phyloP scores from a whole-genome alignment of 2,113 vertebrate genomes.

The Chaetorhynchus papuensis region DNA sequence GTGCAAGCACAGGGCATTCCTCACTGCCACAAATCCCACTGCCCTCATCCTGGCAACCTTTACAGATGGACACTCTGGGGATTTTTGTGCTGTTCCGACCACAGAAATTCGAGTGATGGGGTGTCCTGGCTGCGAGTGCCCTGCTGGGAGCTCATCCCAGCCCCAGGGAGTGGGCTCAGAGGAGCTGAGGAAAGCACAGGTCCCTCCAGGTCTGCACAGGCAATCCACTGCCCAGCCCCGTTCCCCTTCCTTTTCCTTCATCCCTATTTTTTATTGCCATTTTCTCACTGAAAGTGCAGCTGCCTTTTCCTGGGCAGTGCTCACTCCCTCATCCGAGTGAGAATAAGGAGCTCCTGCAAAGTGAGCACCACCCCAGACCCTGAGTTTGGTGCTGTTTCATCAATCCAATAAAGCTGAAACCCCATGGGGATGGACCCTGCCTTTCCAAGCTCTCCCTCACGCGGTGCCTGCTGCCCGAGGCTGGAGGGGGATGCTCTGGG shows the following conservation, averaged over 20 bases:
- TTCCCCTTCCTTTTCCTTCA: not conserved
- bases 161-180: rapidly evolving
- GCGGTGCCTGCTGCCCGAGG: rapidly evolving
- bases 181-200: not conserved
- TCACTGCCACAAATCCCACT: not conserved
- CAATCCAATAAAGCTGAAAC: rapidly evolving
- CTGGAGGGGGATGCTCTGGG: not conserved
- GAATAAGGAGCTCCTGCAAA: not conserved
- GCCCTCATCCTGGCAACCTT: not conserved
- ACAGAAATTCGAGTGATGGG: not conserved
- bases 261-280: not conserved
- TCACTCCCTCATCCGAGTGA: rapidly evolving
- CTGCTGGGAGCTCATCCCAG: not conserved
- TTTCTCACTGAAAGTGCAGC: not conserved
- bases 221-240: rapidly evolving
- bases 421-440: rapidly evolving
- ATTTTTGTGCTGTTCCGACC: not conserved
- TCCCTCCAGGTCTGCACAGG: not conserved
- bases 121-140: not conserved
- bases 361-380: not conserved
- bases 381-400: not conserved
- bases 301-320: not conserved
- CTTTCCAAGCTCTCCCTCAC: not conserved
- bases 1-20: not conserved
- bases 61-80: not conserved